These are phyloP conservation scores for Scaptodrosophila latifasciaeformis DNA, from an alignment of 2,888 invertebrate genomes.

Conservation along the genomic window DNA sequence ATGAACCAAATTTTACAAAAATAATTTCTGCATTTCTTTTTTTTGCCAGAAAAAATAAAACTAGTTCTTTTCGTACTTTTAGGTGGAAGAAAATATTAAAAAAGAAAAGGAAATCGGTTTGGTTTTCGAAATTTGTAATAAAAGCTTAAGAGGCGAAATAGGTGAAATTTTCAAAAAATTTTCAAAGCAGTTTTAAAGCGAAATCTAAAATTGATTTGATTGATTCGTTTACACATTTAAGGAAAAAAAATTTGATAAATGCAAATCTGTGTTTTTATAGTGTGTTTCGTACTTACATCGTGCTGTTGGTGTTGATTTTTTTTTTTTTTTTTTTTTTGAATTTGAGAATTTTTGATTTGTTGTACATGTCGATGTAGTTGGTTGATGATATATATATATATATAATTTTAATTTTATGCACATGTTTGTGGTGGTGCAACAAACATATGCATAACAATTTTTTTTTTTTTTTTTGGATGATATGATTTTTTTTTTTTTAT, in stretches of 20 bases:
- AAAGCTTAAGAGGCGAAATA: slow-evolving; percentile 25
- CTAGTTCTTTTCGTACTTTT: no score
- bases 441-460: slow-evolving; percentile 35
- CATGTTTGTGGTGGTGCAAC: slow-evolving; percentile 15
- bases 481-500: not conserved
- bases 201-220: slow-evolving; percentile 40
- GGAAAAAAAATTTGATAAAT: slow-evolving; percentile 49
- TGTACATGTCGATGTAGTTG: slow-evolving; percentile 68
- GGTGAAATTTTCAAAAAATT: no score
- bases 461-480: slow-evolving; percentile 17
- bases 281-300: slow-evolving; percentile 75
- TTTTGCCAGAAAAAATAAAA: no score
- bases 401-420: slow-evolving; percentile 35
- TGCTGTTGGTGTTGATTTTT: slow-evolving; percentile 73
- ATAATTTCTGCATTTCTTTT: no score
- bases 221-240: slow-evolving; percentile 32
- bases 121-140: slow-evolving; percentile 18
- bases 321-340: no score
- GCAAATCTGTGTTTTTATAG: slow-evolving; percentile 53
- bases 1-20: no score
- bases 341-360: slow-evolving; percentile 38
- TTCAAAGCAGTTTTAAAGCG: slow-evolving; percentile 39
- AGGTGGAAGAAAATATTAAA: no score
- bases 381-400: slow-evolving; percentile 33
- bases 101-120: no score